Base-by-base conservation (phyloP, 1,140 invertebrate species). In the Drosophila carrolli region DNA sequence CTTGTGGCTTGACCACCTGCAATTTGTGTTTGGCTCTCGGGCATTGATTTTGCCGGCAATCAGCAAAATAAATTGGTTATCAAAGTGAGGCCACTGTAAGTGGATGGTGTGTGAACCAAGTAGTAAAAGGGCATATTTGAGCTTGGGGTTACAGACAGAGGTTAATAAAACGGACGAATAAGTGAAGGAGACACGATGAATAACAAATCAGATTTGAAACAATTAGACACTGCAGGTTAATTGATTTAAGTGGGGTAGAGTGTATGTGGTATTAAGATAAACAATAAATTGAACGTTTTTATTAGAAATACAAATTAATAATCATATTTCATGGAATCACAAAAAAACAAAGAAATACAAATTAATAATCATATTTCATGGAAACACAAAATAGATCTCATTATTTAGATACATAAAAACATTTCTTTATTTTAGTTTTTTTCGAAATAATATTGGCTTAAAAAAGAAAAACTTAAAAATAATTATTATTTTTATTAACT, bases 41-140 rank as follows among this genome's bases (percentile, higher is more conserved):
- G 51, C 67, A 71, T 71, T 71, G 65, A 58, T 58, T 71, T 71
- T 58, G 68, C 14, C 35, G 63, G 67, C 68, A 71, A 71, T 71
- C 68, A 71, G 37, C 19, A 29, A 48, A 71, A 70, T 58, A 71
- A 71, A 71, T 70, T 71, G 67, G 40, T 58, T 71, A 71, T 71
- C 68, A 71, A 58, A 71, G 44, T 16, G 44, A 58, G 60, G 61
- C 29, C 23, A 35, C 37, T 10, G 13, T 48, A 23, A 41, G 38
- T 57, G 53, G 48, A 53, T 43, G 47, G 38, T 53, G 65, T 54
- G 37, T 58, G 43, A 37, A 48, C 7, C 40, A 19, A 19, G n/a
- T 16, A 66, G 16, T 41, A 19, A 13, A 2, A 4, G 16, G 35
- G 32, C 8, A 5, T 32, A 16, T 14, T 41, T 32, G n/a, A 14